Conservation (phyloP, 2,113 vertebrate genomes). For the Raphicerus campestris region DNA sequence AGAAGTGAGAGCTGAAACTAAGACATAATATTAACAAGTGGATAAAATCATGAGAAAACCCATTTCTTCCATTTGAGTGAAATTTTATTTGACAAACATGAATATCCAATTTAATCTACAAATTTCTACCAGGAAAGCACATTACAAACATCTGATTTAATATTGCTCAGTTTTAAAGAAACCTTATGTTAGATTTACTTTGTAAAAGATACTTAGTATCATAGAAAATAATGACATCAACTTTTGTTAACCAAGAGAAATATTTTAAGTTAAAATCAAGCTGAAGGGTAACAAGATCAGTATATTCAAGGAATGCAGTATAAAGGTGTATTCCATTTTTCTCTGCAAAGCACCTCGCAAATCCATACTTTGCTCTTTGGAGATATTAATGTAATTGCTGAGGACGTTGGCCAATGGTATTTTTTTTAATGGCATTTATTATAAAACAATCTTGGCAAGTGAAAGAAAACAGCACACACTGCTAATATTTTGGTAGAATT, state of each 20-base stretch:
- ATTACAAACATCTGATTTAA: constrained; percentile 39
- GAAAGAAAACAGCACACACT: constrained; percentile 68
- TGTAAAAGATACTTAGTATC: neutral
- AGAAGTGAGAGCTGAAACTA: neutral
- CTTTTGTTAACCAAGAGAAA: constrained; percentile 12
- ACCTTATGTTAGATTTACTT: neutral
- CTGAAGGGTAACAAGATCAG: neutral
- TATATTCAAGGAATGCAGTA: neutral
- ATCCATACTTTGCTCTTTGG: constrained; percentile 25
- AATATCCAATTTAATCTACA: constrained; percentile 41
- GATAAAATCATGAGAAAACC: neutral
- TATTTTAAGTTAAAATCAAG: constrained; percentile 7
- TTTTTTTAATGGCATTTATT: constrained; percentile 58
- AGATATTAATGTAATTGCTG: neutral
- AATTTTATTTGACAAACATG: constrained; percentile 42
- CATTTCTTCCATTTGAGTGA: constrained; percentile 30
- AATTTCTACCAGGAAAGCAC: constrained; percentile 38
- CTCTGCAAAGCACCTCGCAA: constrained; percentile 3
- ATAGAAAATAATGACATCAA: constrained; percentile 39
- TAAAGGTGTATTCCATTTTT: neutral
- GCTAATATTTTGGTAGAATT: constrained; percentile 67
- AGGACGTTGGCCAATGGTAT: constrained; percentile 36
- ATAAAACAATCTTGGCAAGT: constrained; percentile 68
- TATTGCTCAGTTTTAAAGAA: constrained; percentile 31
- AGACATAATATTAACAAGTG: neutral